Percentiles rank a stretch among this genome's conserved stretches.
phyloP scores from a whole-genome alignment of 2,797 vertebrate species.

The Hafferia zeledoni region DNA sequence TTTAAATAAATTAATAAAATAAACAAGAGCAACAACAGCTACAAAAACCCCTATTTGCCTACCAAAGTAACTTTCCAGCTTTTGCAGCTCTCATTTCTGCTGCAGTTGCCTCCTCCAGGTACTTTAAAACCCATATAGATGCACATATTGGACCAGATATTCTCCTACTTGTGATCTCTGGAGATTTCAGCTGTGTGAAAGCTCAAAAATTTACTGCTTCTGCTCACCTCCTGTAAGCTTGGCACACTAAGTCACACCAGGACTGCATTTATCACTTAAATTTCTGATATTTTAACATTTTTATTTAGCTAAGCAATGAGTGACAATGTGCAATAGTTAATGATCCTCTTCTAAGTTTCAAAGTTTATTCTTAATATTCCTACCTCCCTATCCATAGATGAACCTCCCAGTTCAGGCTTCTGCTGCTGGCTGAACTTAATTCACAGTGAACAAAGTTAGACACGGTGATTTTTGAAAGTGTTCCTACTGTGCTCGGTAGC shows the following conservation, averaged over 20 bases:
- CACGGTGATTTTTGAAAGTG: not conserved
- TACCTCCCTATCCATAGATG: accelerated
- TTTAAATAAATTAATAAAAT: not conserved
- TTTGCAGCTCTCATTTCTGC: not conserved
- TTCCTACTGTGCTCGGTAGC: not conserved
- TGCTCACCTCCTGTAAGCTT: not conserved
- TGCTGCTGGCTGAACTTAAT: not conserved
- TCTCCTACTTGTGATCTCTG: not conserved
- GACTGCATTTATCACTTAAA: not conserved
- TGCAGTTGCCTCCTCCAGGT: not conserved
- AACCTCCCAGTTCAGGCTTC: not conserved
- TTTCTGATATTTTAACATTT: not conserved
- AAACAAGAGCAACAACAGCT: not conserved
- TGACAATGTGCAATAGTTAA: not conserved
- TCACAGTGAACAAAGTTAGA: not conserved
- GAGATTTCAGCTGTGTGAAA: not conserved
- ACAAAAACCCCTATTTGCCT: not conserved
- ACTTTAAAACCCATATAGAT: not conserved
- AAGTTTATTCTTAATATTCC: not conserved
- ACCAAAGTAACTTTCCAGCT: not conserved
- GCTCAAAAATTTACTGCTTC: not conserved
- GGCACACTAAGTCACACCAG: not conserved
- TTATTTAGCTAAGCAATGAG: not conserved
- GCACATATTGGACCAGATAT: not conserved
- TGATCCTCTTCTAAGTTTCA: not conserved